Evolutionary conservation across 2,113 vertebrate genomes (phyloP).

Genomic region (Agapornis roseicollis): DNA sequence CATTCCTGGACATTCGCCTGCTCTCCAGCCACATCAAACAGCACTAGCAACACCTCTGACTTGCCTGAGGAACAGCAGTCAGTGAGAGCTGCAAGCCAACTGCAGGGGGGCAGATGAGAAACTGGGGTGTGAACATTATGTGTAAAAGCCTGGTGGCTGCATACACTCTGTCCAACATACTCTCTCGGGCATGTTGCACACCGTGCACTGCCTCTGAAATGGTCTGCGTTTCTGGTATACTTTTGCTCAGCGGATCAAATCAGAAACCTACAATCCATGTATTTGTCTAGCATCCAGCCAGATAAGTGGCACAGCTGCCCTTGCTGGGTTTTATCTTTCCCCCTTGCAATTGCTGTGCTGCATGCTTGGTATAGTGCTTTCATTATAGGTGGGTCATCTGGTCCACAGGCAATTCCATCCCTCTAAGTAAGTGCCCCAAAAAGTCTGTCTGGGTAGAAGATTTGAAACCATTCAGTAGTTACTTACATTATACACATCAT

Average conservation of each 20-base stretch:
- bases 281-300: neutral
- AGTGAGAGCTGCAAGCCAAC: neutral
- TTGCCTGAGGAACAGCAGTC: fast-evolving
- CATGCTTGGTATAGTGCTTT: fast-evolving
- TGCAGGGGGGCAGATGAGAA: neutral
- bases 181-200: fast-evolving
- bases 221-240: neutral
- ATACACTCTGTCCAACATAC: neutral
- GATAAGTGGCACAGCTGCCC: neutral
- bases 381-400: neutral
- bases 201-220: fast-evolving
- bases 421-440: neutral
- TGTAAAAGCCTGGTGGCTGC: fast-evolving
- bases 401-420: neutral
- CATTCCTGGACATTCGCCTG: neutral
- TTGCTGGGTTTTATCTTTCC: neutral
- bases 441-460: neutral
- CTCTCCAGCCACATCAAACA: neutral
- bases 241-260: neutral
- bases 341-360: neutral
- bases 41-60: neutral
- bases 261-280: neutral
- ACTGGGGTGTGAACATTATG: fast-evolving
- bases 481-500: constrained; percentile 64
- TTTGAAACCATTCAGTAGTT: neutral